Conservation (phyloP, 2,113 vertebrate genomes). For the Chinchilla lanigera region DNA sequence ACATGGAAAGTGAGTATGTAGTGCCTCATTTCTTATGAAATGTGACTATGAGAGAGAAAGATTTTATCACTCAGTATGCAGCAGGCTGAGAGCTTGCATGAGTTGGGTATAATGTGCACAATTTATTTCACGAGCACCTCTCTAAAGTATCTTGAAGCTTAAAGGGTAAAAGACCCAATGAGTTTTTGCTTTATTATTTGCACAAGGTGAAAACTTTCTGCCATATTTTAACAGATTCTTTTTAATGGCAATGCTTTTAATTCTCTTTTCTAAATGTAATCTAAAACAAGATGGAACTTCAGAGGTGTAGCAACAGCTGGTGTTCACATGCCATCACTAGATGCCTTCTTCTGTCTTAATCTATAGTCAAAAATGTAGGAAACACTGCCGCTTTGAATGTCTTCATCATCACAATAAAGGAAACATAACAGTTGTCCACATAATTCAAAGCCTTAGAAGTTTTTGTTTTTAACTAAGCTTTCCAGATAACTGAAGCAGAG, state of each 20-base stretch:
- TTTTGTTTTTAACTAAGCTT: background rate
- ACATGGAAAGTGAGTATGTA: background rate
- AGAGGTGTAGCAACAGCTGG: conserved; percentile 10
- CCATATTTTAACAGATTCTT: conserved; percentile 23
- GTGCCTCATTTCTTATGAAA: conserved; percentile 63
- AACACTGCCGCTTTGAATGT: background rate
- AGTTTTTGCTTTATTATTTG: conserved; percentile 4
- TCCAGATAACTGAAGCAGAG: background rate
- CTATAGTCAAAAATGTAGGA: background rate
- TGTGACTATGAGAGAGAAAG: background rate
- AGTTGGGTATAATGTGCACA: conserved; percentile 15
- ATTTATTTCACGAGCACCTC: conserved; percentile 46
- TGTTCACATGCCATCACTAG: background rate
- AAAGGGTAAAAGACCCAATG: conserved; percentile 1
- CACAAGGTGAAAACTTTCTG: conserved; percentile 8
- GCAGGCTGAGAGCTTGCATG: background rate
- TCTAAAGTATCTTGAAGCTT: conserved; percentile 49
- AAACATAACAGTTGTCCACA: background rate
- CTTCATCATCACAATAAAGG: background rate
- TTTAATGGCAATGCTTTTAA: background rate
- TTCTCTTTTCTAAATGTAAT: background rate
- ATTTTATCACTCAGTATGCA: background rate
- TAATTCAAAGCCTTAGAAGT: background rate
- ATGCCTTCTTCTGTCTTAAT: background rate
- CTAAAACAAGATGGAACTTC: conserved; percentile 18